Conservation (phyloP, 2,797 vertebrate genomes). For the Chromis chromis region DNA sequence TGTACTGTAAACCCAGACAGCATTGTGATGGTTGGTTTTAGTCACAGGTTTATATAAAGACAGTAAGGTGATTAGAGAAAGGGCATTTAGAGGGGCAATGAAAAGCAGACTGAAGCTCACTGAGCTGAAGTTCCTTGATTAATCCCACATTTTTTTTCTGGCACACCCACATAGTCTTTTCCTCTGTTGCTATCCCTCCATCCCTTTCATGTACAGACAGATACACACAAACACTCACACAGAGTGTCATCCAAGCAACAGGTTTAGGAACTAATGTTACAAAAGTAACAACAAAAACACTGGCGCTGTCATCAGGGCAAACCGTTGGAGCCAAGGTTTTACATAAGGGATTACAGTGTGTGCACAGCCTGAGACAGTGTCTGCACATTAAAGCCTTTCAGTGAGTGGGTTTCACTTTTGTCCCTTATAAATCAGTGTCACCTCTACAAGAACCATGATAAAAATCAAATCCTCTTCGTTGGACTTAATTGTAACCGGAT, state of each 20-base stretch:
- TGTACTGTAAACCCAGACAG: conserved; percentile 48
- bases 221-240: conserved; percentile 28
- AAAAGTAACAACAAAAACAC: conserved; percentile 39
- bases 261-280: conserved; percentile 38
- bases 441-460: conserved; percentile 57
- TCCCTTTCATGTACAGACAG: conserved; percentile 31
- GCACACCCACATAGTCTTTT: conserved; percentile 39
- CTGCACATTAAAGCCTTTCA: conserved; percentile 36
- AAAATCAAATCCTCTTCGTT: conserved; percentile 57
- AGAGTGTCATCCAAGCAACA: conserved; percentile 28
- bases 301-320: conserved; percentile 24
- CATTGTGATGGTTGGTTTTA: conserved; percentile 53
- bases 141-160: conserved; percentile 61
- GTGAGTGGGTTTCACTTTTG: conserved; percentile 45
- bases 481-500: conserved; percentile 40
- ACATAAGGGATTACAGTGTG: conserved; percentile 42
- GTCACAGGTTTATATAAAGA: conserved; percentile 59
- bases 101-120: conserved; percentile 48
- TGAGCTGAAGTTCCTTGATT: conserved; percentile 49
- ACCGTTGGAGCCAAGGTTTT: conserved; percentile 45
- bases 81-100: conserved; percentile 48
- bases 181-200: conserved; percentile 33
- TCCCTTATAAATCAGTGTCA: conserved; percentile 66
- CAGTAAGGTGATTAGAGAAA: conserved; percentile 41
- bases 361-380: conserved; percentile 44